Conservation (phyloP, 2,888 invertebrate genomes). For the Phalera bucephala region DNA sequence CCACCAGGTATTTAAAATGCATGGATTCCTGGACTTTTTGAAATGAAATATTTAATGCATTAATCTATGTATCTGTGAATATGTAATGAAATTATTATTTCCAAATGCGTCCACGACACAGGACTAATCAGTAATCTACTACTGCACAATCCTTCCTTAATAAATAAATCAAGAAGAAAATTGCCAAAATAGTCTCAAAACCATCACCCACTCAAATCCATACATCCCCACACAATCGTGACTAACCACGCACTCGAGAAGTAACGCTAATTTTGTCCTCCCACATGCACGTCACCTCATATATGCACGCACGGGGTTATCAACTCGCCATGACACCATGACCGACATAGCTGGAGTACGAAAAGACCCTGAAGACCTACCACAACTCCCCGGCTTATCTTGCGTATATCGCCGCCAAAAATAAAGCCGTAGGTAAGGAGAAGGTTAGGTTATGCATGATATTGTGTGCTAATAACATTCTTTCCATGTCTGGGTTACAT, state of each 20-base stretch:
- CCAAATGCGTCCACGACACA: too few species aligned
- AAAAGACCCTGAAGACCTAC: slow-evolving; percentile 96
- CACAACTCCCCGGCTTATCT: slow-evolving; percentile 98
- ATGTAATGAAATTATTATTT: too few species aligned
- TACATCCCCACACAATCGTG: slow-evolving; percentile 37
- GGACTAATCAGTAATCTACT: too few species aligned
- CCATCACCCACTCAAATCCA: slow-evolving; percentile 14
- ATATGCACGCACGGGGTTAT: slow-evolving; percentile 48
- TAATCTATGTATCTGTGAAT: too few species aligned
- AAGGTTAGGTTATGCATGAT: slow-evolving; percentile 28
- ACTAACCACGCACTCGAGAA: slow-evolving; percentile 62
- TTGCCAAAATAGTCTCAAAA: too few species aligned
- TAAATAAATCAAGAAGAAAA: too few species aligned
- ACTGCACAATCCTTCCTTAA: too few species aligned
- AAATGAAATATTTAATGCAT: too few species aligned
- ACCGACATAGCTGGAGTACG: slow-evolving; percentile 89
- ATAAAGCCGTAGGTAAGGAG: slow-evolving; percentile 89
- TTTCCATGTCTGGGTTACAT: too few species aligned
- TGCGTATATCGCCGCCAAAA: slow-evolving; percentile 96
- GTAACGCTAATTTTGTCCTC: slow-evolving; percentile 60
- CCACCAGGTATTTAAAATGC: too few species aligned
- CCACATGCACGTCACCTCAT: slow-evolving; percentile 71
- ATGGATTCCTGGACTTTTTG: too few species aligned
- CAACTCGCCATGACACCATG: slow-evolving; percentile 9
- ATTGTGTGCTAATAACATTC: too few species aligned